Conservation (phyloP, 2,113 vertebrate species). For the Campylorhamphus procurvoides region DNA sequence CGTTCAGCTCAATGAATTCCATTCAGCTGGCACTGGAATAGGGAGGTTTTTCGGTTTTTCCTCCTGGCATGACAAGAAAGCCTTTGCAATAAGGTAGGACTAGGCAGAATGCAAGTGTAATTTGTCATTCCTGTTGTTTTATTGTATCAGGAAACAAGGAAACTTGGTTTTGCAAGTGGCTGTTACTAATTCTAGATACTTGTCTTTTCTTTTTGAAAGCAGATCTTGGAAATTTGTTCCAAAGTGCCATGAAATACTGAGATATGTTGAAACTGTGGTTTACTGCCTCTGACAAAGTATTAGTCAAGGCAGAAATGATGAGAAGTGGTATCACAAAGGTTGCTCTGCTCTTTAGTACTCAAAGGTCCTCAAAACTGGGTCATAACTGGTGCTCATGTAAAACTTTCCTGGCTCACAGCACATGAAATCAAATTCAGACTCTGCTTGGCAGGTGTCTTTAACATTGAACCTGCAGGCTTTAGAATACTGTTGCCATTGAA, state of each 20-base stretch:
- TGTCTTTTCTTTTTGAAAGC: neutral
- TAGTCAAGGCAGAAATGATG: neutral
- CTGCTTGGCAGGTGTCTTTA: neutral
- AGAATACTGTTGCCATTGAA: neutral
- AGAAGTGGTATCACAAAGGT: neutral
- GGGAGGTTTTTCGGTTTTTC: neutral
- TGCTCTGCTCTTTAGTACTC: neutral
- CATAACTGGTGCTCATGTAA: neutral
- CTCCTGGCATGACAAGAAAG: neutral
- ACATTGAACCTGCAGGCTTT: neutral
- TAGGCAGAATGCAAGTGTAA: neutral
- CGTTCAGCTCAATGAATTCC: neutral
- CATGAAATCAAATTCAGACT: neutral
- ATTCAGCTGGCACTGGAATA: neutral
- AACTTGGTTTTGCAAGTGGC: neutral
- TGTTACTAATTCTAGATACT: neutral
- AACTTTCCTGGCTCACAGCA: neutral
- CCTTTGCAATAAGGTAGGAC: neutral
- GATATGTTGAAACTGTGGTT: neutral
- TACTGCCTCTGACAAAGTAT: neutral
- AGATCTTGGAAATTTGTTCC: neutral
- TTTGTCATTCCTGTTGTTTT: constrained; percentile 1
- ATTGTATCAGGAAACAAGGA: neutral
- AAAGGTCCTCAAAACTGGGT: neutral
- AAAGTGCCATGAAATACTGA: neutral